Base-by-base conservation (phyloP, 2,797 vertebrate species). In the Chaetodon trifasciatus region DNA sequence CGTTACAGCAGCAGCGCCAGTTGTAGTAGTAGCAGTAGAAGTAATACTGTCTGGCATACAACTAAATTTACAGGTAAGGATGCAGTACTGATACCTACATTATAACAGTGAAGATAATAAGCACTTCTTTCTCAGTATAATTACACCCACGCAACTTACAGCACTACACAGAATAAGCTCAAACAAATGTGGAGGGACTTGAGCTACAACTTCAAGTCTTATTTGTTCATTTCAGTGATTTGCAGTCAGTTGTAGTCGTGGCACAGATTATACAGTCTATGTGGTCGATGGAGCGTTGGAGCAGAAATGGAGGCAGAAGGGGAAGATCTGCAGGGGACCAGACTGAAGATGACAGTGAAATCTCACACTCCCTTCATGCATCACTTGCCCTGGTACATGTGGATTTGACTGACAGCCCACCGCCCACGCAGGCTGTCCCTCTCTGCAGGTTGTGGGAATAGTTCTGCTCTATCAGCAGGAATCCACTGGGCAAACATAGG, bases 331-430 rank as follows among this genome's bases (percentile, higher is more conserved):
- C 78, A 76, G 73, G 86, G 87, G 78, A 76, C 67, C 75, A 75
- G 88, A 89, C 78, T 76, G 81, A 78, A 79, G 79, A 92, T 91
- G 90, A 91, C 87, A 88, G 91, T 68, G 61, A 87, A 89, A 89
- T 92, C 82, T 91, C 79, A 85, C 85, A 85, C 82, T 89, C 79
- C 69, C 89, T 87, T 92, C 84, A 90, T 89, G 92, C 93, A 88
- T 92, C 76, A 82, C 84, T 91, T 78, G 72, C 12, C 56, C 39
- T 72, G 77, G 79, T 83, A 88, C 83, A 84, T 85, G 88, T 70
- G 81, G 84, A 75, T 88, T 65, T 93, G 91, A 92, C 21, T 92
- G 92, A 89, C 91, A 92, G 86, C 57, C 64, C 64, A 40, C 70
- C 77, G 16, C 85, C 81, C 76, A 70, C 72, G n/a, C 73, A 78